phyloP scores from a whole-genome alignment of 2,888 invertebrate species.

The Abrostola triplasia region DNA sequence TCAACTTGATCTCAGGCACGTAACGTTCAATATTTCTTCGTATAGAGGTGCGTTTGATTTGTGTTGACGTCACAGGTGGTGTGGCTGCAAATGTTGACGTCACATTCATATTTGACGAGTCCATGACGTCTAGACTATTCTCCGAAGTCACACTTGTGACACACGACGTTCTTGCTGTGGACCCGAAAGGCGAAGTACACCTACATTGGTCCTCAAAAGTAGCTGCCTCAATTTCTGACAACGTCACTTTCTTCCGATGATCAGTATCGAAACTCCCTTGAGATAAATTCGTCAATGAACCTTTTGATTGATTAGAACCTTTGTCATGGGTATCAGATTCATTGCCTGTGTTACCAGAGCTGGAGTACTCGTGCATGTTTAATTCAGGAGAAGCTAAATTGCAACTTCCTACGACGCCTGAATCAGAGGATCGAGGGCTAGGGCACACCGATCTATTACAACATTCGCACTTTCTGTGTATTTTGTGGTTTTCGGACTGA shows the following conservation, averaged over 20 bases:
- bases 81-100: constrained; percentile 83
- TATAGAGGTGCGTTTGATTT: constrained; percentile 86
- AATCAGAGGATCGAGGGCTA: constrained; percentile 93
- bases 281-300: constrained; percentile 70
- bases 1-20: constrained; percentile 79
- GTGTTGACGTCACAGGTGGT: constrained; percentile 81
- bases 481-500: constrained; percentile 78
- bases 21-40: constrained; percentile 80
- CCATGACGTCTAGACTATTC: constrained; percentile 87
- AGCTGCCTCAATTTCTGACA: constrained; percentile 88
- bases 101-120: constrained; percentile 85
- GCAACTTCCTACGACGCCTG: constrained; percentile 95
- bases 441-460: constrained; percentile 90
- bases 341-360: constrained; percentile 69
- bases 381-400: constrained; percentile 92
- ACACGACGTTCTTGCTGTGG: constrained; percentile 91
- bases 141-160: constrained; percentile 88
- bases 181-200: constrained; percentile 92
- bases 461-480: constrained; percentile 86
- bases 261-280: constrained; percentile 71
- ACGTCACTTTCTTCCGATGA: constrained; percentile 79
- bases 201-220: constrained; percentile 91
- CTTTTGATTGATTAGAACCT: constrained; percentile 66
- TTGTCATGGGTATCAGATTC: constrained; percentile 81
- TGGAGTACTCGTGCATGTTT: constrained; percentile 77